Percentiles rank a stretch among this genome's conserved stretches.
These are phyloP conservation scores for Chrysomela aeneicollis DNA, from an alignment of 2,888 invertebrate species.

Conservation along the genomic window DNA sequence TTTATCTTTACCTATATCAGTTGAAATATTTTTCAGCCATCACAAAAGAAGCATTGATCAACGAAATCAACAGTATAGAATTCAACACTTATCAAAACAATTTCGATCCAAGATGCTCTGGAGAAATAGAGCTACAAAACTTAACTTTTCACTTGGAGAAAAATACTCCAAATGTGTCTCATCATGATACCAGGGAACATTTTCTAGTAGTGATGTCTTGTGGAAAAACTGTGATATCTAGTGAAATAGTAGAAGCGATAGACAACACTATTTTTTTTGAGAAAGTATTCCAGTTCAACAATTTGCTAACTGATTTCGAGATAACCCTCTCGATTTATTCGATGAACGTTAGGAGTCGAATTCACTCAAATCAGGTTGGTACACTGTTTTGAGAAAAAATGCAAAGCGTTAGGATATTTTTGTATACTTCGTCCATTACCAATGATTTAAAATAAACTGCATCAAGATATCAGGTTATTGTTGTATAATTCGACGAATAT, in stretches of 20 bases:
- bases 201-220: constrained; percentile 39
- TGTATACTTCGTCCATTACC: no score
- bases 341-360: constrained; percentile 35
- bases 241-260: constrained; percentile 34
- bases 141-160: constrained; percentile 31
- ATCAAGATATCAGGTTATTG: no score
- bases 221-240: constrained; percentile 40
- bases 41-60: constrained; percentile 37
- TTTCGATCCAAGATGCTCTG: constrained; percentile 28
- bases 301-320: constrained; percentile 39
- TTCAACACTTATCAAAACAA: constrained; percentile 29
- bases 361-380: constrained; percentile 36
- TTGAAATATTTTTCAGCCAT: constrained; percentile 29
- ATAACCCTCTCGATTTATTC: constrained; percentile 40
- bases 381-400: no score
- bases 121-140: constrained; percentile 36
- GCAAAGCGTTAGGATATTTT: no score
- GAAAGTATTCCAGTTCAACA: constrained; percentile 34
- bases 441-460: no score
- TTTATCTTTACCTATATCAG: no score
- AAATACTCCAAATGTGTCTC: constrained; percentile 8
- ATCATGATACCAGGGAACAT: constrained; percentile 31
- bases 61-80: constrained; percentile 40
- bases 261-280: constrained; percentile 28
- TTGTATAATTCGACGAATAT: no score